Evolutionary conservation across 2,113 vertebrate genomes (phyloP).

Genomic region (Microcebus jonahi): DNA sequence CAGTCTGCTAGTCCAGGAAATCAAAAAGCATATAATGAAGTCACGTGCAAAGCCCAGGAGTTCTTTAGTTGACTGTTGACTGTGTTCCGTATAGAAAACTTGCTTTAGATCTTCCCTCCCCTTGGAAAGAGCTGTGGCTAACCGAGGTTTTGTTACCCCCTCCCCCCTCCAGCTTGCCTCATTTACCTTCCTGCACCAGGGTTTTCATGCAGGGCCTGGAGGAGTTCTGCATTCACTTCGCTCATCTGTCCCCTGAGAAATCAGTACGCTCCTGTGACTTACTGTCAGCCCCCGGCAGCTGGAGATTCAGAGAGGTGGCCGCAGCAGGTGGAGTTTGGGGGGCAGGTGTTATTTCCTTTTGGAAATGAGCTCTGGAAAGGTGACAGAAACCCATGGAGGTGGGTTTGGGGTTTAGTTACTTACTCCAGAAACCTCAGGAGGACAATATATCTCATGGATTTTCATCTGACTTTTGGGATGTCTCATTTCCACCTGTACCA

Average conservation of each 20-base stretch:
- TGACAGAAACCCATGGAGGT: constrained; percentile 27
- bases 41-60: neutral
- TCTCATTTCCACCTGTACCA: constrained; percentile 17
- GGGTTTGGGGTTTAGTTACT: constrained; percentile 55
- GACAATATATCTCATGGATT: constrained; percentile 27
- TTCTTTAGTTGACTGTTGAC: neutral
- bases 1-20: constrained; percentile 50
- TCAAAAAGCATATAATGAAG: constrained; percentile 51
- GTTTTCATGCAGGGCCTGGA: neutral
- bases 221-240: neutral
- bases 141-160: neutral
- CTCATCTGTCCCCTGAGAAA: constrained; percentile 65
- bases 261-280: neutral
- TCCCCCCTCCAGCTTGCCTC: neutral
- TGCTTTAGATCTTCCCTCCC: neutral
- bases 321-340: constrained; percentile 47
- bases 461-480: constrained; percentile 28
- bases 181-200: neutral
- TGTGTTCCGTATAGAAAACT: neutral
- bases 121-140: neutral
- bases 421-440: constrained; percentile 48
- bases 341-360: constrained; percentile 74
- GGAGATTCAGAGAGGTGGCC: constrained; percentile 37
- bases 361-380: constrained; percentile 74
- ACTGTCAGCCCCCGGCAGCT: constrained; percentile 39